Percentiles rank a stretch among this genome's conserved stretches.
phyloP scores from a whole-genome alignment of 2,797 vertebrate genomes.

The Hoplostethus mediterraneus region DNA sequence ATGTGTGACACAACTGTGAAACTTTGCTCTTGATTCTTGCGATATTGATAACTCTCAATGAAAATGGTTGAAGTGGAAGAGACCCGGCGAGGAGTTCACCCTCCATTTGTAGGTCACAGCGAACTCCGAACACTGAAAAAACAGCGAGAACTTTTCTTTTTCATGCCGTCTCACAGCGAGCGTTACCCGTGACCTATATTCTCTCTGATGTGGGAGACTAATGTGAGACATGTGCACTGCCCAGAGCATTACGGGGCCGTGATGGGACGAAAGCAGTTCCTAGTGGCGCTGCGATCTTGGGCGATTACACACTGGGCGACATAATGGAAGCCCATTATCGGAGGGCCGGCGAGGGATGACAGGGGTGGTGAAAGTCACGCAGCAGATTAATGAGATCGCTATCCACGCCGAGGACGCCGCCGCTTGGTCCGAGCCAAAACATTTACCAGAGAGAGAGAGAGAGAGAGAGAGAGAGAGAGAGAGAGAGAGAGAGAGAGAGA shows the following conservation, averaged over 20 bases:
- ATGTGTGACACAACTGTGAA: too few species aligned
- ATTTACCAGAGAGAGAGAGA: slow-evolving; percentile 33
- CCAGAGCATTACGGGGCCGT: slow-evolving; percentile 28
- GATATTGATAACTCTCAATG: not conserved
- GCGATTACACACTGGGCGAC: slow-evolving; percentile 47
- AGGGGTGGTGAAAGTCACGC: slow-evolving; percentile 41
- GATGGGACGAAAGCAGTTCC: slow-evolving; percentile 39
- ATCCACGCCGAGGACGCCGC: slow-evolving; percentile 35
- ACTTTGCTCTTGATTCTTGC: too few species aligned
- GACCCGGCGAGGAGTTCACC: not conserved
- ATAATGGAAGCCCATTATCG: slow-evolving; percentile 58
- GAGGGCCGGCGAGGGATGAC: slow-evolving; percentile 50
- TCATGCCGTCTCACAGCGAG: slow-evolving; percentile 34
- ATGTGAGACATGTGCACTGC: slow-evolving; percentile 41
- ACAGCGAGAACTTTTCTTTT: slow-evolving; percentile 21
- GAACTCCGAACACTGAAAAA: slow-evolving; percentile 1
- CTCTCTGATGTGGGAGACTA: slow-evolving; percentile 36
- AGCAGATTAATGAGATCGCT: slow-evolving; percentile 63
- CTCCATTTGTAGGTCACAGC: slow-evolving; percentile 20
- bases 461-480: slow-evolving; percentile 6
- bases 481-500: slow-evolving; percentile 6
- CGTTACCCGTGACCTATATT: slow-evolving; percentile 43
- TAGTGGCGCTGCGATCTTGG: slow-evolving; percentile 35
- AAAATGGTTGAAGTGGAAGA: not conserved
- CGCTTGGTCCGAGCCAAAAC: slow-evolving; percentile 27